Base-by-base conservation (phyloP, 1,140 invertebrate species). In the Pogonomyrmex californicus region DNA sequence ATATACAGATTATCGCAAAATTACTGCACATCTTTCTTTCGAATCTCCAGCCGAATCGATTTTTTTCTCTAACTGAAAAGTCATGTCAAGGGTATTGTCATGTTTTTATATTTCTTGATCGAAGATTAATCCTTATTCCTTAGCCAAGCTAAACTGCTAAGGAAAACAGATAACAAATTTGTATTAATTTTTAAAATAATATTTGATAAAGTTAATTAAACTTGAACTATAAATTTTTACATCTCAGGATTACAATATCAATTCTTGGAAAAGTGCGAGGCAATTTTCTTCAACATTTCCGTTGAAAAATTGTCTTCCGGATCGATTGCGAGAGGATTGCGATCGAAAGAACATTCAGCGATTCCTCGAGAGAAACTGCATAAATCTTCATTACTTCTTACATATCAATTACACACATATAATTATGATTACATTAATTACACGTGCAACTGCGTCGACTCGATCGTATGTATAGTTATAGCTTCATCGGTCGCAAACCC, bases 401-500 rank as follows among this genome's bases (percentile, higher is more conserved):
- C 14, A 17, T 73, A 38, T 73, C 30, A 41, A 78, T 30, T 10
- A 38, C n/a, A 33, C 12, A 30, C 17, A 70, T 9, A 33, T 38
- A 65, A 38, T 41, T 38, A 58, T 2, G 14, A n/a, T 76, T 44
- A 44, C 2, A 7, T 33, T 77, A 77, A 33, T 63, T 63, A 33
- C 9, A 58, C 33, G 23, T 66, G 14, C 44, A 51, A 79, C 49
- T 38, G 44, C n/a, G 23, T 60, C n/a, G 30, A 47, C 38, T 51
- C n/a, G 17, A 51, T n/a, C 7, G 33, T 66, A 56, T 49, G 30
- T 78, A 65, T 44, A 62, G 44, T 44, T 63, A 47, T 17, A 47
- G 12, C 30, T 9, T 79, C 30, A 51, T 79, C 62, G 47, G 33
- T 79, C 77, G n/a, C 77, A 79, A 79, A 38, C 17, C n/a, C 60